Evolutionary conservation across 2,797 vertebrate species (phyloP).

Genomic region (Botia kubotai): DNA sequence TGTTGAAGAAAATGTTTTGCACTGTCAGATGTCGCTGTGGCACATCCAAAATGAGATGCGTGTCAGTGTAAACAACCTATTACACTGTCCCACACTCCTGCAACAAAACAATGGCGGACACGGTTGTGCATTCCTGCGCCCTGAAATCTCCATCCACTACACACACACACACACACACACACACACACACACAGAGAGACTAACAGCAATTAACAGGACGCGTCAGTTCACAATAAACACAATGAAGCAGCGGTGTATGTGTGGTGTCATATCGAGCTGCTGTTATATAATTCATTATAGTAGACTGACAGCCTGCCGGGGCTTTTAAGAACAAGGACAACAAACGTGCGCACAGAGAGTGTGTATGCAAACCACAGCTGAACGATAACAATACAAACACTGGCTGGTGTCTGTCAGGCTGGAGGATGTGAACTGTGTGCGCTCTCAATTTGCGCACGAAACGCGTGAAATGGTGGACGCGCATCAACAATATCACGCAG

Average conservation of each 20-base stretch:
- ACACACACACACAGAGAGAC: slow-evolving; percentile 12
- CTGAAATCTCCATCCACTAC: slow-evolving; percentile 24
- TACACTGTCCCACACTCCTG: too few species aligned
- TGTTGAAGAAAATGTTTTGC: background rate
- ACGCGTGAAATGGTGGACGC: slow-evolving; percentile 37
- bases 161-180: background rate
- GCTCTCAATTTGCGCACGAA: slow-evolving; percentile 14
- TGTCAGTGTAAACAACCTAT: background rate
- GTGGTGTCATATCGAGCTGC: slow-evolving; percentile 70
- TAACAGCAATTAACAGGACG: slow-evolving; percentile 47
- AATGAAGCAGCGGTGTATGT: slow-evolving; percentile 74
- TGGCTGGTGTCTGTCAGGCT: background rate
- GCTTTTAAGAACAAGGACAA: background rate
- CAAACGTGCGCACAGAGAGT: background rate
- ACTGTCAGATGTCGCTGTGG: background rate
- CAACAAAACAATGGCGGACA: slow-evolving; percentile 76
- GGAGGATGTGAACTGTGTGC: slow-evolving; percentile 13
- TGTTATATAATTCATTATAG: slow-evolving; percentile 76
- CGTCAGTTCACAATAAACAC: slow-evolving; percentile 53
- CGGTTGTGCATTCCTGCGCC: slow-evolving; percentile 53
- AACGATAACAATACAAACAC: slow-evolving; percentile 42
- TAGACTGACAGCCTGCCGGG: slow-evolving; percentile 33
- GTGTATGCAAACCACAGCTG: slow-evolving; percentile 18
- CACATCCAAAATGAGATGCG: background rate
- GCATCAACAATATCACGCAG: slow-evolving; percentile 13